Conservation (phyloP, 1,140 invertebrate species). For the Diprion similis region DNA sequence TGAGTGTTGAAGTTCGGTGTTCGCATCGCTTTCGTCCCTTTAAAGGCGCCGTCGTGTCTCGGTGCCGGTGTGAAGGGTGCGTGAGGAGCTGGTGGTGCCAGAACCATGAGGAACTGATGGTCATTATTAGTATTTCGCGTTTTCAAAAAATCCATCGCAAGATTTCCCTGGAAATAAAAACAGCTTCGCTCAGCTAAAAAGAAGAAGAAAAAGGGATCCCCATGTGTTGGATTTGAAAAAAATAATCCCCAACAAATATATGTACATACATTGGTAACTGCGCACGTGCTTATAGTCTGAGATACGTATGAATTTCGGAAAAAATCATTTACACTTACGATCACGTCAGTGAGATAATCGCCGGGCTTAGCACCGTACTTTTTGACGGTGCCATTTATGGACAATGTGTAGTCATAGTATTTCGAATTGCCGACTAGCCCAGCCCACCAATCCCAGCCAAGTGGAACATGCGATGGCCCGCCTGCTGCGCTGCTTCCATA, state of each 20-base stretch:
- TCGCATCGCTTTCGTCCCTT: slow-evolving; percentile 66
- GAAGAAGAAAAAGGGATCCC: background rate
- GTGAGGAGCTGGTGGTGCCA: slow-evolving; percentile 85
- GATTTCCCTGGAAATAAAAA: slow-evolving; percentile 59
- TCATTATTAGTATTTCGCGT: slow-evolving; percentile 36
- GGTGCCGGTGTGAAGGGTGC: slow-evolving; percentile 82
- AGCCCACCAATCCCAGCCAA: slow-evolving; percentile 83
- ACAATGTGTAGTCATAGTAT: slow-evolving; percentile 90
- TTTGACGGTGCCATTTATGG: slow-evolving; percentile 75
- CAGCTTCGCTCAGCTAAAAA: slow-evolving; percentile 7
- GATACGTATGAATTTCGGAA: too few species aligned
- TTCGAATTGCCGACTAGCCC: slow-evolving; percentile 84
- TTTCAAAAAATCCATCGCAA: slow-evolving; percentile 67
- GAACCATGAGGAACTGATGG: slow-evolving; percentile 80
- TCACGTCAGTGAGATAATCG: slow-evolving; percentile 86
- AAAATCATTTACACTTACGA: slow-evolving; percentile 66
- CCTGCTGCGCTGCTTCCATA: slow-evolving; percentile 68
- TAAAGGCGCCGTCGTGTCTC: slow-evolving; percentile 71
- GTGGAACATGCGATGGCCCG: slow-evolving; percentile 72
- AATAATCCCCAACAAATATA: too few species aligned
- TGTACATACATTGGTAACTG: too few species aligned
- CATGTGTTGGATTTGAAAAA: background rate
- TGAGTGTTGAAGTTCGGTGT: slow-evolving; percentile 78
- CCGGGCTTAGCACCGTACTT: slow-evolving; percentile 62
- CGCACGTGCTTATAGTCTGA: background rate